phyloP scores from a whole-genome alignment of 2,888 invertebrate genomes.

The Tenodera sinensis region DNA sequence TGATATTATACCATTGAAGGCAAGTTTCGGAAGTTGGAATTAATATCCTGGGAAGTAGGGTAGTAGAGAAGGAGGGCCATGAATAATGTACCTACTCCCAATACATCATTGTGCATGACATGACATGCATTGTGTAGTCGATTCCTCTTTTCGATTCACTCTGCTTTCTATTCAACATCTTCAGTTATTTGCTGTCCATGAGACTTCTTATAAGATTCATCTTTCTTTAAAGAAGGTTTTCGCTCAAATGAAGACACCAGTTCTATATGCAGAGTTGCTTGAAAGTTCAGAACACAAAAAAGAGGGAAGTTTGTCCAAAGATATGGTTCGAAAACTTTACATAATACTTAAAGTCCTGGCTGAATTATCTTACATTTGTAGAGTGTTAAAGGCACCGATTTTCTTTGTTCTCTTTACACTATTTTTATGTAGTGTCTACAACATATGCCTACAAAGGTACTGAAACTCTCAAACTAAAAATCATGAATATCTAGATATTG shows the following conservation, averaged over 20 bases:
- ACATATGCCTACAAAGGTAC: no score
- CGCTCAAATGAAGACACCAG: neutral
- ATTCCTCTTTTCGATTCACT: neutral
- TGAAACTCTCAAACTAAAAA: no score
- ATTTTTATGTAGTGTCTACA: no score
- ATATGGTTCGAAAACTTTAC: neutral
- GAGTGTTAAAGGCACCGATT: no score
- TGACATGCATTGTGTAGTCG: neutral
- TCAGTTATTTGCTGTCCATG: neutral
- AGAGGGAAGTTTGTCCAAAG: neutral
- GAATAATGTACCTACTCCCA: neutral
- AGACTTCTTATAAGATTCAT: neutral
- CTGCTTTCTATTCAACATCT: neutral
- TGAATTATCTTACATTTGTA: no score
- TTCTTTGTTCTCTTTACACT: no score
- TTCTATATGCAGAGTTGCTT: neutral
- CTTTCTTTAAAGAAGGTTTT: neutral
- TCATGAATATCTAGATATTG: no score
- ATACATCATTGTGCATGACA: neutral
- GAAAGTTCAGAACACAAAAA: neutral
- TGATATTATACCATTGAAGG: neutral
- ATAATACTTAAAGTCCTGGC: no score
- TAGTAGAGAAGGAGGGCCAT: neutral
- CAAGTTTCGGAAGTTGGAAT: neutral
- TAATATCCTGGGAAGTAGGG: neutral